phyloP scores from a whole-genome alignment of 2,888 invertebrate genomes.

The Globia sparganii region DNA sequence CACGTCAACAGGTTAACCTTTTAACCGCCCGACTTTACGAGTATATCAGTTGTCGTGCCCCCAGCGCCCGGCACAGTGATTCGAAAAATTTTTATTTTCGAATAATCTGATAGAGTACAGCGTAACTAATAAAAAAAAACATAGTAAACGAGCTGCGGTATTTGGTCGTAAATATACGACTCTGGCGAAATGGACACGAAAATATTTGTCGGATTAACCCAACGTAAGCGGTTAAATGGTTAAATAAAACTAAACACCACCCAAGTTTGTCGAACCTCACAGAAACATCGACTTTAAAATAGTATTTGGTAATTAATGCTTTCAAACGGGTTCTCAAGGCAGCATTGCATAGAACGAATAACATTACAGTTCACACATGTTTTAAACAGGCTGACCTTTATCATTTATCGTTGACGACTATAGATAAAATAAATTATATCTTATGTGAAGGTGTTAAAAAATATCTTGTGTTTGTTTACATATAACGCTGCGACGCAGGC shows the following conservation, averaged over 20 bases:
- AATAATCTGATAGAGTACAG: too few relatives aligned
- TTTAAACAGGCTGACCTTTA: slow-evolving; percentile 45
- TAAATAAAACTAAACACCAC: not conserved
- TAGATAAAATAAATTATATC: slow-evolving; percentile 7
- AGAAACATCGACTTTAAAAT: slow-evolving; percentile 25
- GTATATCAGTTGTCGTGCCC: too few relatives aligned
- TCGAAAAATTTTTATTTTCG: too few relatives aligned
- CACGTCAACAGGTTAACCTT: not conserved
- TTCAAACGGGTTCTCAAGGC: slow-evolving; percentile 58
- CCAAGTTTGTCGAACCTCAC: not conserved
- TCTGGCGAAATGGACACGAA: too few relatives aligned
- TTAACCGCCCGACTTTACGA: too few relatives aligned
- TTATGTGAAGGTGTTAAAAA: not conserved
- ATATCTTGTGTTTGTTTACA: slow-evolving; percentile 26
- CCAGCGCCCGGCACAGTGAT: too few relatives aligned
- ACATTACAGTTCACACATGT: slow-evolving; percentile 34
- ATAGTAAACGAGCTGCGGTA: too few relatives aligned
- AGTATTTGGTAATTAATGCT: slow-evolving; percentile 23
- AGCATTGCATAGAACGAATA: slow-evolving; percentile 30
- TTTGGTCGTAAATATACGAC: too few relatives aligned
- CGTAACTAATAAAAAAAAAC: too few relatives aligned
- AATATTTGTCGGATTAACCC: too few relatives aligned
- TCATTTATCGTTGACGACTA: slow-evolving; percentile 27
- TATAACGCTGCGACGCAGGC: not conserved
- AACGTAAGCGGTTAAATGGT: too few relatives aligned